These are phyloP conservation scores for Craniophora ligustri DNA, from an alignment of 2,888 invertebrate species.

Conservation along the genomic window DNA sequence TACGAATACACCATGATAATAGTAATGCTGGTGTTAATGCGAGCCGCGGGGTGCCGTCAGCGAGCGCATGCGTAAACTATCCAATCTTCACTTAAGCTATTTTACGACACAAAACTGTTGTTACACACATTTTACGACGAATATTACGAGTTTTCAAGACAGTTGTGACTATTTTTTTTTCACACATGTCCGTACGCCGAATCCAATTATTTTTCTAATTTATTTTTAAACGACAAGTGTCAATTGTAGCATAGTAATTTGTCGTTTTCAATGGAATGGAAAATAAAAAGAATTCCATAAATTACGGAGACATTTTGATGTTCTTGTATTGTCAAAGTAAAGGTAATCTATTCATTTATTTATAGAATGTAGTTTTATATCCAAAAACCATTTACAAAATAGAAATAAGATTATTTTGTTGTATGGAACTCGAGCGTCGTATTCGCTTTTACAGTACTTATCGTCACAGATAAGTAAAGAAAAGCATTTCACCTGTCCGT, in stretches of 20 bases:
- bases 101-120: slow-evolving; percentile 36
- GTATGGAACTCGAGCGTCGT: slow-evolving; percentile 10
- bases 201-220: slow-evolving; percentile 61
- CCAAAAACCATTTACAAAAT: neutral
- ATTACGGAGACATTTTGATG: slow-evolving; percentile 42
- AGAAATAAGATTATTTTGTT: neutral
- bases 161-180: slow-evolving; percentile 29
- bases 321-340: slow-evolving; percentile 25
- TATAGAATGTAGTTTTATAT: slow-evolving; percentile 18
- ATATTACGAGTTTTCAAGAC: slow-evolving; percentile 34
- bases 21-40: slow-evolving; percentile 60
- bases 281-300: slow-evolving; percentile 33
- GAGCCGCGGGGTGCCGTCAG: slow-evolving; percentile 61
- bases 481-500: slow-evolving; percentile 60
- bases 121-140: slow-evolving; percentile 46
- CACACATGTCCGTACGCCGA: slow-evolving; percentile 21
- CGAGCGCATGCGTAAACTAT: slow-evolving; percentile 42
- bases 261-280: slow-evolving; percentile 33
- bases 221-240: slow-evolving; percentile 52
- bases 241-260: slow-evolving; percentile 42
- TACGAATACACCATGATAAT: slow-evolving; percentile 53
- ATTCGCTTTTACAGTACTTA: slow-evolving; percentile 34
- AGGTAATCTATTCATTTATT: slow-evolving; percentile 10
- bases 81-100: slow-evolving; percentile 33
- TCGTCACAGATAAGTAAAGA: slow-evolving; percentile 56